Evolutionary conservation across 2,888 invertebrate species (phyloP).

Genomic region (Rhimphoctona megacephalus): DNA sequence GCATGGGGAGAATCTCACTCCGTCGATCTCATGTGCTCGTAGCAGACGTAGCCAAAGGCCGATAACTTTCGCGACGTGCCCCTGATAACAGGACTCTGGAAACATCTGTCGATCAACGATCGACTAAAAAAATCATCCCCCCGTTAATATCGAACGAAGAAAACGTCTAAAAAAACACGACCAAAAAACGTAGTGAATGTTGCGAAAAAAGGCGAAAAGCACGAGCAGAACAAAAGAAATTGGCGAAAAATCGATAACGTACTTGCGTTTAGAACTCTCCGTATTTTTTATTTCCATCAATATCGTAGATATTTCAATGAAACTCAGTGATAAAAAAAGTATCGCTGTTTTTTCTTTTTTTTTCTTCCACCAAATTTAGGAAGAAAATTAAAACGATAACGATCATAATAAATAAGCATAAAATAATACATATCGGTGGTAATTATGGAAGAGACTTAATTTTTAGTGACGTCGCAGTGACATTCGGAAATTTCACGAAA

Average conservation of each 20-base stretch:
- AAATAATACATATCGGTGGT: constrained; percentile 64
- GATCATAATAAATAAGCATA: background rate
- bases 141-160: constrained; percentile 44
- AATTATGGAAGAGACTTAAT: constrained; percentile 53
- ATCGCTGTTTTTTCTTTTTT: background rate
- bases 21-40: constrained; percentile 81
- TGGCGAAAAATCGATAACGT: background rate
- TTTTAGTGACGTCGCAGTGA: background rate
- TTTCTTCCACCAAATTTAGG: background rate
- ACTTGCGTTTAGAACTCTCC: background rate
- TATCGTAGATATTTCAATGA: background rate
- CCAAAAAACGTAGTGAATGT: background rate
- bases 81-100: constrained; percentile 81
- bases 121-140: constrained; percentile 71
- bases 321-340: background rate
- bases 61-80: constrained; percentile 82
- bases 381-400: background rate
- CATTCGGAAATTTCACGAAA: background rate
- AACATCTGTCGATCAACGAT: constrained; percentile 78
- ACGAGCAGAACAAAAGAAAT: background rate
- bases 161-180: background rate
- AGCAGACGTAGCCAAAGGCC: constrained; percentile 80
- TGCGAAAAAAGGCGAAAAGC: background rate
- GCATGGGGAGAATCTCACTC: constrained; percentile 81
- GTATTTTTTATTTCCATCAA: background rate